Conservation (phyloP, 2,888 invertebrate genomes). For the Eupithecia subfuscata region DNA sequence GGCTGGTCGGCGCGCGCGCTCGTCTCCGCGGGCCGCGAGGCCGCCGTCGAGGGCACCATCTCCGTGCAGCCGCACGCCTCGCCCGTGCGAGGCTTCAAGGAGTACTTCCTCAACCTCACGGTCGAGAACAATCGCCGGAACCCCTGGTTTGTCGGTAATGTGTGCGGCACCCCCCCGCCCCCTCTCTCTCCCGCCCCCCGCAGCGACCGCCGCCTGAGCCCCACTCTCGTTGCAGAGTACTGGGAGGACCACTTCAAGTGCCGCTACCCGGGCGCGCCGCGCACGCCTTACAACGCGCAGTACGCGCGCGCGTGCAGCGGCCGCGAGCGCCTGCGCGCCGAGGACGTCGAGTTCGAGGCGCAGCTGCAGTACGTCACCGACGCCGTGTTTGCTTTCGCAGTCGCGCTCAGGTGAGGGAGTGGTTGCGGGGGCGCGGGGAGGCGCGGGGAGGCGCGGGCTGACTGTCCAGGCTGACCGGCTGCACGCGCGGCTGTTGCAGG, state of each 20-base stretch:
- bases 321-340: slow-evolving; percentile 88
- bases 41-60: slow-evolving; percentile 90
- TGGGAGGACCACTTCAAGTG: slow-evolving; percentile 98
- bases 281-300: slow-evolving; percentile 91
- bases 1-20: slow-evolving; percentile 96
- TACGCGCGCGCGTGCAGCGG: slow-evolving; percentile 89
- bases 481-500: slow-evolving; percentile 70
- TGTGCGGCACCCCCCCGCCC: slow-evolving; percentile 12
- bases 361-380: slow-evolving; percentile 98
- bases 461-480: not conserved
- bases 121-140: slow-evolving; percentile 95
- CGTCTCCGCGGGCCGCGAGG: slow-evolving; percentile 93
- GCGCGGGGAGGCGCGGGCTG: not conserved
- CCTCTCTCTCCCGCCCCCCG: not conserved
- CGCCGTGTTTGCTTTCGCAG: slow-evolving; percentile 96
- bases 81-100: slow-evolving; percentile 92
- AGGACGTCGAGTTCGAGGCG: slow-evolving; percentile 93
- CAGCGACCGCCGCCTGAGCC: not conserved
- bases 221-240: slow-evolving; percentile 86
- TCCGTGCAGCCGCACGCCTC: slow-evolving; percentile 97
- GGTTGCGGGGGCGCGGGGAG: not conserved
- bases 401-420: slow-evolving; percentile 88
- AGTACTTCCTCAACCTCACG: slow-evolving; percentile 93
- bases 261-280: slow-evolving; percentile 90
- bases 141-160: slow-evolving; percentile 96